Evolutionary conservation across 2,113 vertebrate genomes (phyloP).

Genomic region (Ahaetulla prasina): DNA sequence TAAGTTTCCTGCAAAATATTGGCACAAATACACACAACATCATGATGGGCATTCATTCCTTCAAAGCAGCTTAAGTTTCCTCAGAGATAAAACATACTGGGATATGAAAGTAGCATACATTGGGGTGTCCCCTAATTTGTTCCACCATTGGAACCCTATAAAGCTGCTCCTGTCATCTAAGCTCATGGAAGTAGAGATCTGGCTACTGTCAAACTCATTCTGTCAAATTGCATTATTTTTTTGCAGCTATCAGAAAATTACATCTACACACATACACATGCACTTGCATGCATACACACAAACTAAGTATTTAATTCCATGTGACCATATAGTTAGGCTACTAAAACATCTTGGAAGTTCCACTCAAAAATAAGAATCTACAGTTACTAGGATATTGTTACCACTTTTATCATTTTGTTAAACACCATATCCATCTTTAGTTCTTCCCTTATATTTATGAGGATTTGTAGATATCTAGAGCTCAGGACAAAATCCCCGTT

Average conservation of each 20-base stretch:
- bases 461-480: neutral
- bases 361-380: neutral
- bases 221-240: neutral
- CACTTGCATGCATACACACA: neutral
- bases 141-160: neutral
- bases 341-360: neutral
- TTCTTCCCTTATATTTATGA: neutral
- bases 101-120: neutral
- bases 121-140: neutral
- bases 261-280: neutral
- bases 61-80: neutral
- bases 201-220: neutral
- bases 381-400: neutral
- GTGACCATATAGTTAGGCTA: neutral
- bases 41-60: neutral
- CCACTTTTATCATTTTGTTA: neutral
- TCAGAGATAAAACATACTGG: neutral
- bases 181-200: neutral
- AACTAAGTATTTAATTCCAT: neutral
- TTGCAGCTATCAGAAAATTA: neutral
- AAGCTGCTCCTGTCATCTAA: neutral
- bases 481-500: neutral
- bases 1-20: neutral
- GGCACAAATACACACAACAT: neutral
- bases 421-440: neutral